These are phyloP conservation scores for Denticeps clupeoides DNA, from an alignment of 2,797 vertebrate genomes.

Conservation along the genomic window DNA sequence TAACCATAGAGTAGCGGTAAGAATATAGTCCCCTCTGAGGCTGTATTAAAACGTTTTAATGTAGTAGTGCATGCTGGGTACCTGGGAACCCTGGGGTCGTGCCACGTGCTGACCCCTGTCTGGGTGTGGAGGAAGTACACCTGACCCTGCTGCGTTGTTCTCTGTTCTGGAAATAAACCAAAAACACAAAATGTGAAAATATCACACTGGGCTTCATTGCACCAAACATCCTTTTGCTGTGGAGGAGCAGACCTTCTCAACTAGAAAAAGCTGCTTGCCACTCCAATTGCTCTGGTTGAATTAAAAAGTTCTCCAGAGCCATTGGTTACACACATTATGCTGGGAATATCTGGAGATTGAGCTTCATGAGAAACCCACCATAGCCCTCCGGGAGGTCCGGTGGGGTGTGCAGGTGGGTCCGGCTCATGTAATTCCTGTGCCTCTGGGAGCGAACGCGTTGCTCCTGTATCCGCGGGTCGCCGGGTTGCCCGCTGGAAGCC, in stretches of 20 bases:
- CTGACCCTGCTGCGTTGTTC: conserved; percentile 69
- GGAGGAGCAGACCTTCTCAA: too few relatives aligned
- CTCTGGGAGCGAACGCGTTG: conserved; percentile 87
- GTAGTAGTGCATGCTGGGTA: conserved; percentile 28
- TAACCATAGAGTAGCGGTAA: too few relatives aligned
- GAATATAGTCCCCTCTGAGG: too few relatives aligned
- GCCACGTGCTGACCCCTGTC: conserved; percentile 72
- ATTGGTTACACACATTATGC: too few relatives aligned
- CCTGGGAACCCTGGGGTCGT: conserved; percentile 70
- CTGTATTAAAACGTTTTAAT: neutral
- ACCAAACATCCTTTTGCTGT: too few relatives aligned
- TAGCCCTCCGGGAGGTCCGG: conserved; percentile 95
- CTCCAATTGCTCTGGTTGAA: too few relatives aligned
- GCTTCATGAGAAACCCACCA: conserved; percentile 53
- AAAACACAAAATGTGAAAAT: conserved; percentile 11
- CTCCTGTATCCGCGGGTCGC: conserved; percentile 79
- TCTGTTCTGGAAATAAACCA: conserved; percentile 50
- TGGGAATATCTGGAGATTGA: too few relatives aligned
- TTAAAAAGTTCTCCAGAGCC: too few relatives aligned
- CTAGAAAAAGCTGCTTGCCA: too few relatives aligned
- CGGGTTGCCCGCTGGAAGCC: conserved; percentile 66
- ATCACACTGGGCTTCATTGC: too few relatives aligned
- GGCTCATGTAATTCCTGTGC: conserved; percentile 98
- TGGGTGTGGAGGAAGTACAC: conserved; percentile 73
- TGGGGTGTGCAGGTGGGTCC: conserved; percentile 93